Evolutionary conservation across 2,113 vertebrate genomes (phyloP).

Genomic region (Catharus fuscescens): DNA sequence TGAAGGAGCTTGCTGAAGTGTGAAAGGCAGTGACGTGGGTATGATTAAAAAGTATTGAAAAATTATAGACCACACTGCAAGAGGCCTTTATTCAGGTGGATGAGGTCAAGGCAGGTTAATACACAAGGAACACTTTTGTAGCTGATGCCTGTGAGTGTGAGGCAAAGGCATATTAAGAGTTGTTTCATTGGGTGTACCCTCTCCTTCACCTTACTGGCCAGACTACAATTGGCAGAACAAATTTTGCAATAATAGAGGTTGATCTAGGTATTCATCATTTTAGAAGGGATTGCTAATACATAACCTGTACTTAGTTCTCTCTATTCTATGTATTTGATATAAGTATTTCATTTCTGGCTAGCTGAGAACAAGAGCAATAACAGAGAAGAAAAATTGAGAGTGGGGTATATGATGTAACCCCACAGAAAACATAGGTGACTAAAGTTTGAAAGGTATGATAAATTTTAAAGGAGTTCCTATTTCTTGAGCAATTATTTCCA

Average conservation of each 20-base stretch:
- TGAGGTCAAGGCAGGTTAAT: constrained; percentile 17
- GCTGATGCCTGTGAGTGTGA: neutral
- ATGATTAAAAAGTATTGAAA: constrained; percentile 50
- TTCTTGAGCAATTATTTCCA: neutral
- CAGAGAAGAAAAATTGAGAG: neutral
- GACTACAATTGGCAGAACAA: neutral
- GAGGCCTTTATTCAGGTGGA: constrained; percentile 8
- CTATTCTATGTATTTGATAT: neutral
- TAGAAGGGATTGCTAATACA: neutral
- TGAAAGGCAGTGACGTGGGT: constrained; percentile 41
- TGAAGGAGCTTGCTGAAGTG: constrained; percentile 63
- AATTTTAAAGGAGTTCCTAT: neutral
- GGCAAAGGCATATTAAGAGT: neutral
- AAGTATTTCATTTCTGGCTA: neutral
- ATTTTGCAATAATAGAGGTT: neutral
- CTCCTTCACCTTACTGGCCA: neutral
- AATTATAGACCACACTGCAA: constrained; percentile 9
- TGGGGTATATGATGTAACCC: neutral
- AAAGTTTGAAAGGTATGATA: neutral
- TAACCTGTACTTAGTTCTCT: neutral
- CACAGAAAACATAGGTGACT: neutral
- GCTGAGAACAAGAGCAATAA: neutral
- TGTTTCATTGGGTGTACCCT: neutral
- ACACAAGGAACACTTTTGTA: neutral
- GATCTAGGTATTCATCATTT: neutral